Evolutionary conservation across 1,140 invertebrate genomes (phyloP), one percentile per base, ranked within the genome.

Genomic region (Drosophila pseudoobscura): DNA sequence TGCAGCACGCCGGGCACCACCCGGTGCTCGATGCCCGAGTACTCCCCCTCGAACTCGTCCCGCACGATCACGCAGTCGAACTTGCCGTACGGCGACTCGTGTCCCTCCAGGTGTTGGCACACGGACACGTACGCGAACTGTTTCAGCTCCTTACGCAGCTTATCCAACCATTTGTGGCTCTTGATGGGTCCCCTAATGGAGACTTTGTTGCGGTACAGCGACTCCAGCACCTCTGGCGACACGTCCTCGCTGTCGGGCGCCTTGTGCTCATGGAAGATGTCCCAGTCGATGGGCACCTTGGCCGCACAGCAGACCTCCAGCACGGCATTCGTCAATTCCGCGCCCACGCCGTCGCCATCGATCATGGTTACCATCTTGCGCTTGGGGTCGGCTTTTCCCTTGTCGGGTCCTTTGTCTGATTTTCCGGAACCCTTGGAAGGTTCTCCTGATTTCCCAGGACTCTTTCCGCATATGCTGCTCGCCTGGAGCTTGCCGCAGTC

Each of bases 1-100:
- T 88, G 83, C 58, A 57, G 43, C 0, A 88, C 65, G 0, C 83
- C 84, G 0, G 84, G 83, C 6, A 83, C 84, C 0, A 88, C 84
- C 0, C 5, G 45, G 8, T 88, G 83, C 44, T 88, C 83, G 29
- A 88, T 83, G 24, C 83, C 83, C 3, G 83, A 84, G 35, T 88
- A 88, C 17, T 83, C 83, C 7, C 83, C 83, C 56, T 88, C 83
- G 35, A 63, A 63, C 15, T 79, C 49, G 15, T 88, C 83, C 6
- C 83, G 84, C 7, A 88, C 77, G 17, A 88, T 53, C 0, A 88
- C 44, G 1, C 77, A 54, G 13, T 88, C 64, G 2, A 88, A 29
- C 6, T 49, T 44, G 0, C 64, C 72, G 4, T 79, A 88, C 1
- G 50, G 66, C 26, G 58, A 49, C 0, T 77, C 35, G 8, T 71